Evolutionary conservation across 2,888 invertebrate genomes (phyloP).

Genomic region (Nomada ferruginata): DNA sequence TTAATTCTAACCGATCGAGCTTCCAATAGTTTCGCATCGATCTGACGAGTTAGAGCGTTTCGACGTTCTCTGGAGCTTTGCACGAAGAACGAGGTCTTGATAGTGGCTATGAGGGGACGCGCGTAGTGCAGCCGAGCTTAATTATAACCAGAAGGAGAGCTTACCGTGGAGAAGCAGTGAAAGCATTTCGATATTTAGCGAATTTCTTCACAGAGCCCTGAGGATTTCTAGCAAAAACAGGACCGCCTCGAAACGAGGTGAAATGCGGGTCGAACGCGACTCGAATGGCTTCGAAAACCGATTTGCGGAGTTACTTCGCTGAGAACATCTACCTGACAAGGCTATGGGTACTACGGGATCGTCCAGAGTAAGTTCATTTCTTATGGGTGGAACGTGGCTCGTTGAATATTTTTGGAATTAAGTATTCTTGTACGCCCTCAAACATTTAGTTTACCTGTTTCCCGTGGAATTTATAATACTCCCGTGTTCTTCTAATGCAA

Average conservation of each 20-base stretch:
- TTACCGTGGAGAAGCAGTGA: not conserved
- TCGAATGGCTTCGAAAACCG: constrained; percentile 17
- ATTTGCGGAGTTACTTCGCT: constrained; percentile 10
- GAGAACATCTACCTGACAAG: not conserved
- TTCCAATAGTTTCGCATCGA: constrained; percentile 44
- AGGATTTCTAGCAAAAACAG: not conserved
- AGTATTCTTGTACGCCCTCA: not conserved
- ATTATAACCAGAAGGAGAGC: constrained; percentile 19
- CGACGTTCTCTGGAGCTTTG: constrained; percentile 29
- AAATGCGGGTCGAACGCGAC: not conserved
- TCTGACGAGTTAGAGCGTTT: constrained; percentile 8
- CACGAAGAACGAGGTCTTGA: not conserved
- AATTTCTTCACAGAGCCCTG: not conserved
- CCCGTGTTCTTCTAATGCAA: not conserved
- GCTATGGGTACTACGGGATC: not conserved
- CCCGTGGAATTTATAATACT: not conserved
- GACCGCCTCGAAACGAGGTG: not conserved
- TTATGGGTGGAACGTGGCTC: not conserved
- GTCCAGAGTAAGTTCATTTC: not conserved
- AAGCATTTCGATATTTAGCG: constrained; percentile 31
- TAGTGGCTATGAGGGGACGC: not conserved
- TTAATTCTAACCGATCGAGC: constrained; percentile 46
- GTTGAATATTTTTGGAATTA: constrained; percentile 2
- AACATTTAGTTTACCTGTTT: constrained; percentile 3
- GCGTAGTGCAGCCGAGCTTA: constrained; percentile 21